Percentiles rank a stretch among this genome's conserved stretches.
phyloP scores from a whole-genome alignment of 2,113 vertebrate species.

The Cnemophilus loriae region DNA sequence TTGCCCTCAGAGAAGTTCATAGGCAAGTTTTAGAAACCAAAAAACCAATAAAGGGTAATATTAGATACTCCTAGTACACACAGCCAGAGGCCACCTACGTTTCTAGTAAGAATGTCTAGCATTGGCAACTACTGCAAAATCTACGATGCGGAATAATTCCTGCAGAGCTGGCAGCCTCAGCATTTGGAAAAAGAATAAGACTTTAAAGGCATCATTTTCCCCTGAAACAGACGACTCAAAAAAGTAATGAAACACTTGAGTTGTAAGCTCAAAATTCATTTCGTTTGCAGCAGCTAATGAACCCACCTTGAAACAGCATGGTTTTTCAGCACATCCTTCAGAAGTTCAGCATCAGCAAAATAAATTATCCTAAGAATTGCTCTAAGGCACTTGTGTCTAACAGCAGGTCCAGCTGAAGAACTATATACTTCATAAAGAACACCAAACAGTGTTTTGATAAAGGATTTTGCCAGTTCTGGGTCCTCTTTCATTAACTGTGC shows the following conservation, averaged over 20 bases:
- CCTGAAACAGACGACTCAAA: neutral
- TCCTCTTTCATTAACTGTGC: slow-evolving; percentile 99
- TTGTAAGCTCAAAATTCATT: neutral
- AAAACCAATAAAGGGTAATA: neutral
- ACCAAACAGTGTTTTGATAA: slow-evolving; percentile 98
- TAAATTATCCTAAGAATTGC: slow-evolving; percentile 99
- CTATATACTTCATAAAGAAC: slow-evolving; percentile 99
- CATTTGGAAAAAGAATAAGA: neutral
- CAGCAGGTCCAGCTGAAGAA: slow-evolving; percentile 97
- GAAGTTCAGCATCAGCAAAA: slow-evolving; percentile 98
- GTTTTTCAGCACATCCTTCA: slow-evolving; percentile 98
- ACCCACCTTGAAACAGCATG: slow-evolving; percentile 96
- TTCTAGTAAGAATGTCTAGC: neutral
- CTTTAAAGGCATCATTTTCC: neutral
- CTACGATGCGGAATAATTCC: neutral
- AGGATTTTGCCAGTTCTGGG: slow-evolving; percentile 96
- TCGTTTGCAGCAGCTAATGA: neutral
- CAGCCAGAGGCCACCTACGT: neutral
- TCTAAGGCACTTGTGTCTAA: slow-evolving; percentile 99
- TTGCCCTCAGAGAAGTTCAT: neutral
- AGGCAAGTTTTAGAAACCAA: neutral
- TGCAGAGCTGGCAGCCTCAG: neutral
- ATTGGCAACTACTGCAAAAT: neutral
- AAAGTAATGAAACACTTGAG: neutral
- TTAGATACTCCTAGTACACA: neutral